Base-by-base conservation (phyloP, 2,888 invertebrate species). In the Corythucha ciliata region DNA sequence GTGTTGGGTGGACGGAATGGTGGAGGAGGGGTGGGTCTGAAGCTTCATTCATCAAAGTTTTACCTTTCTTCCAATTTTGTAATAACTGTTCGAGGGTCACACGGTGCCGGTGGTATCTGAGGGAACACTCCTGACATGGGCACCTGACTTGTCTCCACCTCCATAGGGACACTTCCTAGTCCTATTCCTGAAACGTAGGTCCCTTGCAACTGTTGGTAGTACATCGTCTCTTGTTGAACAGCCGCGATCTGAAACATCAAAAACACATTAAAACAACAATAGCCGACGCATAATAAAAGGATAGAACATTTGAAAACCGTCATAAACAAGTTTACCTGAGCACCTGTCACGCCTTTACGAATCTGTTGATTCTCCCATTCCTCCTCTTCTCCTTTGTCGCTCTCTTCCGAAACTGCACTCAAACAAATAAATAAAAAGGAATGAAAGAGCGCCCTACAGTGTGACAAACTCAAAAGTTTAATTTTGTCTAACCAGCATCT, bases 321-420 rank as follows among this genome's bases (percentile, higher is more conserved):
- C n/a, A n/a, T n/a, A n/a, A n/a, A n/a, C n/a, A n/a, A n/a, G 8
- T 50, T 62, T 67, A 72, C 72, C 68, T 77, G 78, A 53, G 77
- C 77, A 53, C 78, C 79, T 51, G 74, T 81, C 54, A 87, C 84
- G 12, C 85, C 97, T 72, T 97, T 97, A 63, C 87, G 77, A 64
- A 97, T 88, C 72, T 97, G 97, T 67, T 97, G 94, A 62, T 84
- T 83, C 70, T 94, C 97, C 97, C 97, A 98, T 67, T 90, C 90
- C 61, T 88, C 80, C 57, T 80, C 78, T 63, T 82, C 90, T 6
- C 70, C 60, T 53, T 60, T 58, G 40, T 62, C 61, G 42, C 58
- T 58, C 39, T 63, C 57, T 45, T 59, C 58, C 51, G 48, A 53
- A 40, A 45, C 53, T 59, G 34, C 20, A 53, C 48, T 16, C 51